Evolutionary conservation across 1,140 invertebrate species (phyloP), one percentile per base, ranked within the genome.

Genomic region (Bombus consobrinus): DNA sequence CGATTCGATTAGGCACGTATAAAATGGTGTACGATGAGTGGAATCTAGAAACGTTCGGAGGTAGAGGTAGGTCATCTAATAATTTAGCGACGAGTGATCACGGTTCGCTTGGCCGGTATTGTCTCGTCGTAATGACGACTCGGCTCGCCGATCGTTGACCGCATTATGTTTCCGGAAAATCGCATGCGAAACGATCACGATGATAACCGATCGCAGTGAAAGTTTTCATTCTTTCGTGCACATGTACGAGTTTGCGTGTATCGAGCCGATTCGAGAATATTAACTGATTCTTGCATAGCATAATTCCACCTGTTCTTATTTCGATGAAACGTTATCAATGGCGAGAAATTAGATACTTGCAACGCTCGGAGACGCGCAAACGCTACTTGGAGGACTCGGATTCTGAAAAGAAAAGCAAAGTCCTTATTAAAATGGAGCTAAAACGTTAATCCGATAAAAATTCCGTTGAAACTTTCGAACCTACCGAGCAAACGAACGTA

Each of bases 141-240:
- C 74, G 75, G 47, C 64, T 84, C 57, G 69, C 39, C 81, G 59
- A 75, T 84, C 81, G 72, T 85, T 78, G 82, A 87, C 74, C 82
- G 76, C 86, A 37, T 66, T 87, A 84, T 83, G 86, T 80, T 87
- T 87, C 86, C 86, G 86, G 86, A 87, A 87, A 87, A 85, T 71
- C 69, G 72, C 82, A 75, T 18, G 86, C 86, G 71, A 85, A 69
- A 69, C 62, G 64, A 86, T 82, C 77, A 39, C 59, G 47, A 72
- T 73, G 73, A 64, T 64, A 43, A 78, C 59, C 43, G 47, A 75
- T 32, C 34, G 32, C 68, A 13, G 76, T 87, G 82, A 85, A 87
- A 80, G 86, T 32, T 59, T 59, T 79, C 28, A 2, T 73, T 47
- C n/a, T 34, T 12, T 57, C 68, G 53, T 53, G 25, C 8, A 3